A percentile compares a stretch with the other conserved stretches of the same genome.
Conservation (phyloP, 2,888 invertebrate species). For the Ditula angustiorana region DNA sequence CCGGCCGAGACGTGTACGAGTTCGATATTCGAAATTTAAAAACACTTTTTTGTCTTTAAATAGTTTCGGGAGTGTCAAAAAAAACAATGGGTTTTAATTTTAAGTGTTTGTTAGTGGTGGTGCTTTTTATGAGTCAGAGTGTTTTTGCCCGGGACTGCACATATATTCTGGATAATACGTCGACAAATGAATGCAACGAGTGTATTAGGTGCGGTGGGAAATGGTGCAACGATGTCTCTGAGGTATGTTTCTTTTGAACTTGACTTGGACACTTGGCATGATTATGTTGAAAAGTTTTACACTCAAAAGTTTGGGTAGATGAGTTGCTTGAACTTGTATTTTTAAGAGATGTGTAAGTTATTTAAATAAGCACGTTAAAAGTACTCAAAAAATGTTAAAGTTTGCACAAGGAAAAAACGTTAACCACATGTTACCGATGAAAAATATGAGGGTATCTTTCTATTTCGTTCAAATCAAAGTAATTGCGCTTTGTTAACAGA, state of each 20-base stretch:
- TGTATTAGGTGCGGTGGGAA: slow-evolving; percentile 68
- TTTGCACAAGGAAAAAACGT: background rate
- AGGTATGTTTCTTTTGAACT: slow-evolving; percentile 49
- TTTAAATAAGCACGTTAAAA: background rate
- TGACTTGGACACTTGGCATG: background rate
- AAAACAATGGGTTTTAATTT: slow-evolving; percentile 59
- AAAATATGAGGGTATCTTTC: background rate
- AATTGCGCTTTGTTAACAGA: too few relatives aligned
- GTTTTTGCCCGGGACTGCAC: slow-evolving; percentile 59
- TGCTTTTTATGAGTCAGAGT: slow-evolving; percentile 60
- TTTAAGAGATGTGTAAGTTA: background rate
- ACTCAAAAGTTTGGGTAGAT: background rate
- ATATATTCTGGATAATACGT: slow-evolving; percentile 46
- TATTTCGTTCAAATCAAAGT: too few relatives aligned
- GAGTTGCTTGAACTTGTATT: background rate
- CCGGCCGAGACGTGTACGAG: slow-evolving; percentile 28
- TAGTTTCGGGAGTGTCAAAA: background rate
- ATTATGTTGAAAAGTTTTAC: background rate
- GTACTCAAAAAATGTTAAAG: background rate
- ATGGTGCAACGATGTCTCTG: slow-evolving; percentile 65
- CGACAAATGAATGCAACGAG: slow-evolving; percentile 63
- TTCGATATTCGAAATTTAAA: slow-evolving; percentile 15
- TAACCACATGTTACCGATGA: background rate
- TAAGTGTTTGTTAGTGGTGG: slow-evolving; percentile 64
- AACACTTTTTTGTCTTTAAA: background rate